Evolutionary conservation across 2,888 invertebrate species (phyloP), one percentile per base, ranked within the genome.

Genomic region (Agrotis segetum): DNA sequence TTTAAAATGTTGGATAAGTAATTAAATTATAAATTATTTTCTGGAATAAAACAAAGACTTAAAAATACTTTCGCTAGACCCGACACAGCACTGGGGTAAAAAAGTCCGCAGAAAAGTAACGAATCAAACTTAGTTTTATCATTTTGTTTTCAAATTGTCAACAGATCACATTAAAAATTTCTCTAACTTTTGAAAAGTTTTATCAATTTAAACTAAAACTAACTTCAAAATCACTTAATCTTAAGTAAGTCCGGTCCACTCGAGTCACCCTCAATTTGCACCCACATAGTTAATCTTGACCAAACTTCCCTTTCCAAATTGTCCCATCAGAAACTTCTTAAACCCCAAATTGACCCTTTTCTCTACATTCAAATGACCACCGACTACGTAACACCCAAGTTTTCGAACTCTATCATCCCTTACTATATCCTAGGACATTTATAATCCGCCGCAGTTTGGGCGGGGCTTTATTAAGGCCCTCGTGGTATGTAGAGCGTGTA

Each of bases 391-490:
- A 75, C 49, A 69, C 17, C 46, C 60, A 60, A 81, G 64, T 78
- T 79, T 79, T 56, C 29, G 19, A 66, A 67, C 74, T 72, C 65
- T 73, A 75, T 76, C 65, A 77, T 76, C 73, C 74, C 59, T 71
- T 62, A 64, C 70, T 62, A 71, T 77, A 78, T 76, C 71, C 74
- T 79, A 78, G 78, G 63, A 72, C 74, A 80, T 85, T 84, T 81
- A 85, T 85, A 85, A 83, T 77, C 81, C 67, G 61, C 83, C 76
- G 59, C 79, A 78, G 77, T 81, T 71, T 75, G 72, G 78, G 72
- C 65, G 68, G 59, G 72, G 86, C 86, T 87, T 86, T 89, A 89
- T 87, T 88, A 88, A 86, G 87, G 80, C 84, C 67, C 85, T 86
- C 85, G 77, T 80, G 84, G 88, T 86, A 88, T 88, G 88, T 83